Base-by-base conservation (phyloP, 2,113 vertebrate species). In the Heteronetta atricapilla region DNA sequence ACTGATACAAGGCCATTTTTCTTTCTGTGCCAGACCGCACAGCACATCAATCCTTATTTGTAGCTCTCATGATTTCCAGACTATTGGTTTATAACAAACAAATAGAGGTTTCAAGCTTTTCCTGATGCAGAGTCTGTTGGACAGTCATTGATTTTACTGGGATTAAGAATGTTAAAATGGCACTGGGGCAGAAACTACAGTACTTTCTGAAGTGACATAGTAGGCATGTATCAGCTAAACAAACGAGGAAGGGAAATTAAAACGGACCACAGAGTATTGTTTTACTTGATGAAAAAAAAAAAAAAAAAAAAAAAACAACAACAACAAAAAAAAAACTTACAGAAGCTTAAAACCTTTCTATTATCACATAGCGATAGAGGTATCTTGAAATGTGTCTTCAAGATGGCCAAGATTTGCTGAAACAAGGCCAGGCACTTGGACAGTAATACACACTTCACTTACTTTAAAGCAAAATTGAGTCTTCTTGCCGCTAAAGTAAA, bases 41-140 rank as follows among this genome's bases (percentile, higher is more conserved):
- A 86, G 77, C 69, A 62, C 88, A 95, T 97, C 90, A 94, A 93
- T 97, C 93, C 93, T 92, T 92, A 95, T 96, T 94, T 90, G 89
- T 68, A 79, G 31, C 73, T 88, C 66, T 80, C 72, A 89, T 88
- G 85, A 91, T 96, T 97, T 95, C 77, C 87, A 86, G 81, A 62
- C 90, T 88, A 52, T 76, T 80, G 91, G 95, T 91, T 96, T 83
- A 88, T 72, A 94, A 77, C 79, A 96, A 93, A 96, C 86, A 96
- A 89, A 92, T 44, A 85, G 67, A 80, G 69, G 73, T 81, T 95
- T 93, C 64, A 78, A 31, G 84, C 50, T 92, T 31, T 96, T 77
- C 68, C 77, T 64, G 81, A 66, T n/a, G 69, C 15, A 55, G 66
- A 50, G 1, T 67, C 3, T 56, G n/a, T 90, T 93, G 90, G 90